Conservation (phyloP, 2,113 vertebrate species). For the Brachypodius melanocephalos region DNA sequence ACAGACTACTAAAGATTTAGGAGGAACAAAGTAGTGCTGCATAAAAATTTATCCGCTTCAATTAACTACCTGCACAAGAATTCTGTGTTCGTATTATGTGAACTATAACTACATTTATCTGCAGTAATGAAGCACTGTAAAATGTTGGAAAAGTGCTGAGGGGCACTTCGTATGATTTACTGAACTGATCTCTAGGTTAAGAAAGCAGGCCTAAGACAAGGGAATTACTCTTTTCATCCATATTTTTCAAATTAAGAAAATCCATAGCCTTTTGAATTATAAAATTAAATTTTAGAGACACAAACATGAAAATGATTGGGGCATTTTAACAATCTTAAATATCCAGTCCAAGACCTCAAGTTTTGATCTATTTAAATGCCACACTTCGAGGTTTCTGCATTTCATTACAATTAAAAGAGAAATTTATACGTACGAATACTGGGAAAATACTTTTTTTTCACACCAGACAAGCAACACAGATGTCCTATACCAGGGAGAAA, state of each 20-base stretch:
- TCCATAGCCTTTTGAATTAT: conserved; percentile 9
- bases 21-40: conserved; percentile 52
- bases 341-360: neutral
- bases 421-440: neutral
- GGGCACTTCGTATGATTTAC: conserved; percentile 37
- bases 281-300: conserved; percentile 26
- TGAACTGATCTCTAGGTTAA: conserved; percentile 43
- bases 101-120: conserved; percentile 28
- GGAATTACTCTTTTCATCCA: neutral
- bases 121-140: conserved; percentile 45
- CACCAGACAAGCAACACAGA: neutral
- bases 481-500: neutral
- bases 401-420: neutral
- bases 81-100: conserved; percentile 36
- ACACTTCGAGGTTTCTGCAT: neutral
- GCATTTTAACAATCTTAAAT: neutral
- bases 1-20: conserved; percentile 62
- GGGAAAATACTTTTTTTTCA: neutral
- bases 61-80: conserved; percentile 56
- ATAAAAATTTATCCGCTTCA: conserved; percentile 50
- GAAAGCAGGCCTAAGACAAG: conserved; percentile 18
- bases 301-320: neutral
- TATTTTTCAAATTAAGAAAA: conserved; percentile 56
- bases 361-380: neutral
- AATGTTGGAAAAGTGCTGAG: conserved; percentile 40